Base-by-base conservation (phyloP, 2,888 invertebrate species). In the Drosophila formosana region DNA sequence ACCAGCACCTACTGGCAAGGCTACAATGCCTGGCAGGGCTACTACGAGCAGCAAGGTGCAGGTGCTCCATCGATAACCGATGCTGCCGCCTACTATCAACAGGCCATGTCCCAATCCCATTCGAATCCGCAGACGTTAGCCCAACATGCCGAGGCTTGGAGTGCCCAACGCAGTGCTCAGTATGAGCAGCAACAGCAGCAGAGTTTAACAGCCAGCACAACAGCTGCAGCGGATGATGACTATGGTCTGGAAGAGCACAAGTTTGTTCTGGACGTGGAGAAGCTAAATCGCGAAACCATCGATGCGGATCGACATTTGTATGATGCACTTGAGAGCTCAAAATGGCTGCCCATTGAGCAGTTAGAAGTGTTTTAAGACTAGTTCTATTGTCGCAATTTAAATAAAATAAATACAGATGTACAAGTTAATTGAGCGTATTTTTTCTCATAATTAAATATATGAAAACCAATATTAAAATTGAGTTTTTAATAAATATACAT, bases 1-100 rank as follows among this genome's bases (percentile, higher is more conserved):
- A 87, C 85, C 0, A 95, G 96, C 50, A 95, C 96, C 47, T 97
- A 97, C 92, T 97, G 97, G 97, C 96, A 96, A 91, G 96, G 96
- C 91, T 97, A 97, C 91, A 96, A 95, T 80, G 94, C 94, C 65
- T 97, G 97, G 97, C 95, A 95, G 90, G 95, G 95, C 18, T 96
- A 96, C 92, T 95, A 95, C 88, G 93, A 95, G 81, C 95, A 95
- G 84, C 68, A 83, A 0, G 64, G 74, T 0, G 76, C 78, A 0
- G 64, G 74, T 0, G 76, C 78, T 5, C 77, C 91, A 0, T 91
- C 91, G 18, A 83, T 90, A 2, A 90, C 80, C 3, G 80, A 82
- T 61, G 89, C 91, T 0, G 77, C 89, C 1, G 84, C 89, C 4
- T 92, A 91, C 71, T 93, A 92, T 85, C 92, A 92, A 66, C 93